Percentiles rank a stretch among this genome's conserved stretches.
Evolutionary conservation across 2,888 invertebrate species (phyloP).

Genomic region (Falcaria lacertinaria): DNA sequence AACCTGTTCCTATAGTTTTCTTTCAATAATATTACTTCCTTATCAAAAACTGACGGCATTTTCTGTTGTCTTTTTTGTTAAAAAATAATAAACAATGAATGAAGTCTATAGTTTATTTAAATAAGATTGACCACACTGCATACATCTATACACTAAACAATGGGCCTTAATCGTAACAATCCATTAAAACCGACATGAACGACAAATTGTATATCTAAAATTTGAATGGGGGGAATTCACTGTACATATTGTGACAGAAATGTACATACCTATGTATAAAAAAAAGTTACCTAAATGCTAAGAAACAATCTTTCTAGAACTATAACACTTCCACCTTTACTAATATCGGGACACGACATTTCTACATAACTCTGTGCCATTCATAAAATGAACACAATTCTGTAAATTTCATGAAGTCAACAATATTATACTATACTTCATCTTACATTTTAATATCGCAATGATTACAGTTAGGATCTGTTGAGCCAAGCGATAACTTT

Average conservation of each 20-base stretch:
- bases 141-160: conserved; percentile 47
- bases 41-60: neutral
- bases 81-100: conserved; percentile 14
- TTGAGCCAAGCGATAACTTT: conserved; percentile 91
- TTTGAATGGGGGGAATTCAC: conserved; percentile 38
- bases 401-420: conserved; percentile 56
- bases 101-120: conserved; percentile 58
- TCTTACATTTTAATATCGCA: conserved; percentile 53
- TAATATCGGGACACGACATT: conserved; percentile 38
- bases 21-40: conserved; percentile 7
- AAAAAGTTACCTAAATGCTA: conserved; percentile 66
- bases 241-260: conserved; percentile 54
- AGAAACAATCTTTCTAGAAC: conserved; percentile 43
- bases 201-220: conserved; percentile 35
- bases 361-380: conserved; percentile 33
- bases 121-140: conserved; percentile 55
- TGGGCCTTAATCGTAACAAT: conserved; percentile 44
- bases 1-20: conserved; percentile 35
- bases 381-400: conserved; percentile 30
- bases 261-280: conserved; percentile 50
- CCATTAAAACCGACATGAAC: conserved; percentile 47
- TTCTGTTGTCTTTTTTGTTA: neutral
- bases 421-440: conserved; percentile 54
- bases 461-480: conserved; percentile 57
- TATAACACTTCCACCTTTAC: conserved; percentile 47